Evolutionary conservation across 2,797 vertebrate species (phyloP), one percentile per base, ranked within the genome.

Genomic region (Champsocephalus gunnari): DNA sequence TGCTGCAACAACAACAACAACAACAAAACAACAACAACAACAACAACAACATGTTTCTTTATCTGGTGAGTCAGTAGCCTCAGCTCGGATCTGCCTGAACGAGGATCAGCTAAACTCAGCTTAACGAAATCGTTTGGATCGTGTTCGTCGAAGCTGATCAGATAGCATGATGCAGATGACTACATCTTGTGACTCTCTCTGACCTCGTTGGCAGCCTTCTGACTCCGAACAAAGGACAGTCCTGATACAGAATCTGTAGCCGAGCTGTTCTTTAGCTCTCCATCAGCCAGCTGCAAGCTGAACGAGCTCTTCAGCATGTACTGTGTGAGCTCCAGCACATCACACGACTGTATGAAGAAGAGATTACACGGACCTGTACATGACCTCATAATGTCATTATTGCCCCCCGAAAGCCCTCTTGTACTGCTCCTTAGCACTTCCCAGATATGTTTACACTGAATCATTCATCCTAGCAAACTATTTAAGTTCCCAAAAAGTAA

Each of bases 181-280:
- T 78, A 54, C 89, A 87, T 83, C 84, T 90, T 88, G 90, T 93
- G 92, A 92, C 86, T 80, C 86, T 82, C 83, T 81, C 87, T 93
- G 92, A 94, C 88, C 88, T 94, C 91, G 93, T 84, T 69, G 9
- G 65, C 77, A 77, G 83, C 82, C 84, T 54, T 77, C 82, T 82
- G 85, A 87, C 85, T 89, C 71, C 24, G 84, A 87, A 92, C 91
- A 92, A 92, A 88, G 85, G 83, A 77, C 61, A 34, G 53, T 55
- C 73, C 75, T 81, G 80, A 85, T 79, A 41, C 80, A n/a, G 77
- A 88, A 73, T 56, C 81, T 76, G 80, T 53, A 41, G 75, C 60
- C 3, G 58, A 1, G 74, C 76, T 77, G 73, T 81, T 62, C 2
- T 12, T 7, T 58, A 13, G 17, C 49, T 38, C 32, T 51, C 54